Conservation (phyloP, 1,140 invertebrate genomes). For the honey bee (Apis mellifera) region Amel_HAv3.1 CM009937.2:13345001-13345500, state of each 20-base stretch:
- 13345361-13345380: background rate
- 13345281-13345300: background rate
- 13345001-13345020: slow-evolving; percentile 33
- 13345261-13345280: background rate
- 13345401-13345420: background rate
- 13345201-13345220: too few relatives aligned
- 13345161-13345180: background rate
- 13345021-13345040: slow-evolving; percentile 25
- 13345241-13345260: background rate
- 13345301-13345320: background rate
- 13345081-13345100: too few relatives aligned
- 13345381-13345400: background rate
- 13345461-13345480: background rate
- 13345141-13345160: too few relatives aligned
- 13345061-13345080: background rate
- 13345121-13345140: background rate
- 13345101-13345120: background rate
- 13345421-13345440: slow-evolving; percentile 28
- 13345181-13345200: background rate
- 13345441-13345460: slow-evolving; percentile 5
- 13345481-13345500: background rate
- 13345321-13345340: too few relatives aligned
- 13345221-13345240: background rate
- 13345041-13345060: background rate
- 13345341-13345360: background rate